Percentiles rank a stretch among this genome's conserved stretches.
phyloP scores from a whole-genome alignment of 2,113 vertebrate genomes.

The Aptenodytes forsteri region DNA sequence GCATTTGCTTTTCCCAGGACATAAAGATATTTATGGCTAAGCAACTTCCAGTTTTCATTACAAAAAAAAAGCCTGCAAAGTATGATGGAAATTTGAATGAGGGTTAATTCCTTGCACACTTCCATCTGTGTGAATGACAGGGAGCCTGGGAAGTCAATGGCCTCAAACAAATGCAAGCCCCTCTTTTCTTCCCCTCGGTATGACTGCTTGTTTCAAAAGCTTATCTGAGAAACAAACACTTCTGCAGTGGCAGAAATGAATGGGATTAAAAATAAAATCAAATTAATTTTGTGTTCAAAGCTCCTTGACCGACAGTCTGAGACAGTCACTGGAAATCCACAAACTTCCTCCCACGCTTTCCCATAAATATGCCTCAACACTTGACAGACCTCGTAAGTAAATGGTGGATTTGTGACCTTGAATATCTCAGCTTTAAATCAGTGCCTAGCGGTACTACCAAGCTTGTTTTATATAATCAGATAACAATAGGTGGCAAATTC shows the following conservation, averaged over 20 bases:
- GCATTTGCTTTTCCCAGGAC: not conserved
- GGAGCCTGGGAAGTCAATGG: not conserved
- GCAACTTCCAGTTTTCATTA: not conserved
- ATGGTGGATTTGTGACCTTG: conserved; percentile 33
- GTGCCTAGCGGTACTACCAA: conserved; percentile 13
- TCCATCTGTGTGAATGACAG: not conserved
- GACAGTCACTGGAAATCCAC: not conserved
- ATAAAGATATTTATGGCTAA: not conserved
- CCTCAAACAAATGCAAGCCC: not conserved
- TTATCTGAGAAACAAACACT: conserved; percentile 25
- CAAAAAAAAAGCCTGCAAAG: not conserved
- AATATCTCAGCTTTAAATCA: conserved; percentile 46
- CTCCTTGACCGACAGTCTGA: not conserved
- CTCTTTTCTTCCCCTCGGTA: not conserved
- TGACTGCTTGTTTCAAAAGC: not conserved
- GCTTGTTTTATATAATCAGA: conserved; percentile 14
- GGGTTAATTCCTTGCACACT: not conserved
- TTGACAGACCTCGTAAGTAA: conserved; percentile 1
- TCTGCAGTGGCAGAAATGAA: not conserved
- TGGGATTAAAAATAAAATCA: conserved; percentile 8
- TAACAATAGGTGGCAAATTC: conserved; percentile 34
- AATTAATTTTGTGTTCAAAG: conserved; percentile 16
- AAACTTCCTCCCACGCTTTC: conserved; percentile 9
- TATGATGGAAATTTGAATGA: not conserved
- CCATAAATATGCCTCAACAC: conserved; percentile 33